Percentiles rank a stretch among this genome's conserved stretches.
phyloP scores from a whole-genome alignment of 1,140 invertebrate genomes.

The Arctopsyche grandis region DNA sequence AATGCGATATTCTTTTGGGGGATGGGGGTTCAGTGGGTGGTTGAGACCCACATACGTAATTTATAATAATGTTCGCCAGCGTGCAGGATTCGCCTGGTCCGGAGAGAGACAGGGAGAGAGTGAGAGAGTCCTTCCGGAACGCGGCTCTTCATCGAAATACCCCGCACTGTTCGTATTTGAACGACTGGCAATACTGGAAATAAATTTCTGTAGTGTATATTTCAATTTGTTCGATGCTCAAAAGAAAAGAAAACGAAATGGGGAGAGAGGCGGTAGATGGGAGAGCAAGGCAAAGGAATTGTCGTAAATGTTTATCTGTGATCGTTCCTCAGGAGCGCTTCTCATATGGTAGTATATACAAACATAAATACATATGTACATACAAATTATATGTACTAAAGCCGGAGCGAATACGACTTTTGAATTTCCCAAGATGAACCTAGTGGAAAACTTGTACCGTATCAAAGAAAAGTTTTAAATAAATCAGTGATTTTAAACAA shows the following conservation, averaged over 20 bases:
- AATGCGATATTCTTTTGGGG: conserved; percentile 17
- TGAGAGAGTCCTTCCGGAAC: background rate
- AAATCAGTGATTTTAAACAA: too few relatives aligned
- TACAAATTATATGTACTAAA: too few relatives aligned
- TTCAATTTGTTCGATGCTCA: conserved; percentile 3
- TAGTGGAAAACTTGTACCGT: too few relatives aligned
- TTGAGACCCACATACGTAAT: conserved; percentile 5
- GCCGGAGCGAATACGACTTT: too few relatives aligned
- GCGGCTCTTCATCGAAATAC: conserved; percentile 15
- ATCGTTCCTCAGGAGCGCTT: background rate
- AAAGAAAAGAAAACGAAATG: background rate
- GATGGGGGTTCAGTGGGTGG: background rate
- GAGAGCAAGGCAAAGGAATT: too few relatives aligned
- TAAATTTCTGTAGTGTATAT: conserved; percentile 5
- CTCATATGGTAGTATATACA: too few relatives aligned
- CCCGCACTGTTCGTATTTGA: background rate
- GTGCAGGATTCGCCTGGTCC: background rate
- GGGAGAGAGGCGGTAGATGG: background rate
- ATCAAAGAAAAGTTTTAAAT: too few relatives aligned
- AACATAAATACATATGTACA: too few relatives aligned
- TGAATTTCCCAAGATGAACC: too few relatives aligned
- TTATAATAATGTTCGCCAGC: conserved; percentile 18
- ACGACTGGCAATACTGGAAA: conserved; percentile 17
- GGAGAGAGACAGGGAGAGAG: background rate
- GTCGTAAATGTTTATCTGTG: conserved; percentile 10